phyloP scores from a whole-genome alignment of 2,888 invertebrate genomes.

The Pyrochroa serraticornis region DNA sequence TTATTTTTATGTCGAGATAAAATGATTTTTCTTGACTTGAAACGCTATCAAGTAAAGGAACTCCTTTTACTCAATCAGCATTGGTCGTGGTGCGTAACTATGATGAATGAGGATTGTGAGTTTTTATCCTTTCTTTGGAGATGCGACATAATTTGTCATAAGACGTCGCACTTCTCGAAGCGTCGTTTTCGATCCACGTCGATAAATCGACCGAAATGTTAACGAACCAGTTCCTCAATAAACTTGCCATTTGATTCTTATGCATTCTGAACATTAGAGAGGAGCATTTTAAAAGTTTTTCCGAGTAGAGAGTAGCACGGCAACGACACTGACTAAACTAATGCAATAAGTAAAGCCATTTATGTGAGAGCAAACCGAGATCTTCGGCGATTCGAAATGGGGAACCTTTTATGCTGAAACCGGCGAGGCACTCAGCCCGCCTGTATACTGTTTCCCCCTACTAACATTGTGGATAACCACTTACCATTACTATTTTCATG shows the following conservation, averaged over 20 bases:
- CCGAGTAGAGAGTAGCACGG: slow-evolving; percentile 12
- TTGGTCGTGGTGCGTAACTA: too few species aligned
- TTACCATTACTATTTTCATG: slow-evolving; percentile 33
- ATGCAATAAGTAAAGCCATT: slow-evolving; percentile 51
- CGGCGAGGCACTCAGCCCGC: slow-evolving; percentile 36
- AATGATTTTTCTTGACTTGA: too few species aligned
- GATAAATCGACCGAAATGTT: slow-evolving; percentile 21
- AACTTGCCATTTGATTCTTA: slow-evolving; percentile 19
- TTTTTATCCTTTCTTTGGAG: too few species aligned
- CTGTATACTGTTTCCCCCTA: slow-evolving; percentile 37
- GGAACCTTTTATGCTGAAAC: slow-evolving; percentile 49
- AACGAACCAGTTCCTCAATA: slow-evolving; percentile 9
- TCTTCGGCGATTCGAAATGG: slow-evolving; percentile 48
- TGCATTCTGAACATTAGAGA: slow-evolving; percentile 22
- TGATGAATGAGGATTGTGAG: too few species aligned
- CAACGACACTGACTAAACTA: slow-evolving; percentile 49
- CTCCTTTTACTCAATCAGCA: too few species aligned
- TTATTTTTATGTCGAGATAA: too few species aligned
- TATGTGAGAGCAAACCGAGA: slow-evolving; percentile 51
- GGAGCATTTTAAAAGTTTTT: slow-evolving; percentile 22
- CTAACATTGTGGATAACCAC: slow-evolving; percentile 37
- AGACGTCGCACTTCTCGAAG: too few species aligned
- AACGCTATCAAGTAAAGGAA: too few species aligned
- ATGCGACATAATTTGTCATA: too few species aligned
- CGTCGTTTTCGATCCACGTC: slow-evolving; percentile 5